phyloP scores from a whole-genome alignment of 2,113 vertebrate genomes.

The Pteropus alecto region DNA sequence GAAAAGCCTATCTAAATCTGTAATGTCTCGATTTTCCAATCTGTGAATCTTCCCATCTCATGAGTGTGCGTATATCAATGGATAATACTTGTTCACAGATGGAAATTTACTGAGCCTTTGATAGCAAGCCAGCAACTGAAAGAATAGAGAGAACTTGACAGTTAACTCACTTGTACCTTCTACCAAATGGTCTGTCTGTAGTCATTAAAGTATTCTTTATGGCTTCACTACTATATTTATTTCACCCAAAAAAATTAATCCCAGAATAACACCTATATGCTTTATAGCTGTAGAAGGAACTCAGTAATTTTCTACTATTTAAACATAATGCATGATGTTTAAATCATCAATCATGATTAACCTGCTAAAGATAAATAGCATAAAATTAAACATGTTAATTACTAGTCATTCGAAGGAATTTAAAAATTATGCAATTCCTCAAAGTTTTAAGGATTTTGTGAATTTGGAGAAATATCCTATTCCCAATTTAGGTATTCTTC shows the following conservation, averaged over 20 bases:
- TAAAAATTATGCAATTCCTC: neutral
- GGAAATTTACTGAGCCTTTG: neutral
- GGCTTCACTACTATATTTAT: neutral
- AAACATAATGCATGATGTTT: neutral
- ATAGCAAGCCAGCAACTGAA: neutral
- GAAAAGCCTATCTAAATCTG: neutral
- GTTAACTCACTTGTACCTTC: neutral
- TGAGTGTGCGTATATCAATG: neutral
- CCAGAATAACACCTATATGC: neutral
- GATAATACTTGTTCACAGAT: neutral
- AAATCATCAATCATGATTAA: neutral
- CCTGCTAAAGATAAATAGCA: neutral
- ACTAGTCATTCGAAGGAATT: neutral
- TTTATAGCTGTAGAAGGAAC: neutral
- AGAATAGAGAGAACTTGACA: neutral
- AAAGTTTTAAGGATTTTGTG: neutral
- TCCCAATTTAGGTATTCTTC: neutral
- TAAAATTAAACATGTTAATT: neutral
- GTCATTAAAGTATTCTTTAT: neutral
- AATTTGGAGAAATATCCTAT: neutral
- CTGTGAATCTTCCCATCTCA: neutral
- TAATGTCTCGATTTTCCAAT: neutral
- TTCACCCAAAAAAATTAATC: neutral
- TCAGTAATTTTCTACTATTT: neutral
- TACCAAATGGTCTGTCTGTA: neutral